Evolutionary conservation across 2,113 vertebrate species (phyloP), one percentile per base, ranked within the genome.

Genomic region (Brachyhypopomus occidentalis): DNA sequence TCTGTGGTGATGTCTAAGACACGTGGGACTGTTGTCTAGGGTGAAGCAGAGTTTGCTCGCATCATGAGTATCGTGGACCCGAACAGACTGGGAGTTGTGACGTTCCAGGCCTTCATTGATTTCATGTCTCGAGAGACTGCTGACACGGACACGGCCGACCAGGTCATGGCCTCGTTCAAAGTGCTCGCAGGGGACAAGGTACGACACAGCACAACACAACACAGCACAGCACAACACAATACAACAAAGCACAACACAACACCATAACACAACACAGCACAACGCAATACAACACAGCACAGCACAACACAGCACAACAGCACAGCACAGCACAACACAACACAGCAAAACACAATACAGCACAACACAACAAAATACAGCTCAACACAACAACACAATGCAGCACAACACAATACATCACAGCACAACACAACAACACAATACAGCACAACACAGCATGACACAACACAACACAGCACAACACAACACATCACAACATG

Each of bases 61-160:
- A 99, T 99, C 92, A 99, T 99, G 98, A 97, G 96, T 92, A 95
- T 99, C 2, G 98, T 99, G 0, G 98, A 99, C 84, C 98, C 98
- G n/a, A 99, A 99, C 93, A 93, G 96, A 76, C 85, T 98, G 84
- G 97, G 97, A 56, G 88, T 97, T 1, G 95, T 99, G 90, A 99
- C 97, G 0, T 99, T 99, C 94, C 98, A 99, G 93, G 96, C 95
- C 91, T 99, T 99, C 91, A 97, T 99, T 0, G 98, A 99, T 91
- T 99, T 99, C 86, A 99, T 99, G 98, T 99, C 97, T 84, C 95
- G 96, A 1, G 98, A 99, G 89, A 97, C 98, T 0, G 95, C 97
- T 6, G 98, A 99, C 87, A 99, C 98, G 0, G 98, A 99, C 73
- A 99, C 98, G 0, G 98, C 98, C 48, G 98, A 99, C 92, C 98